These are phyloP conservation scores for Ellobius talpinus DNA, from an alignment of 2,113 vertebrate species.

Conservation along the genomic window DNA sequence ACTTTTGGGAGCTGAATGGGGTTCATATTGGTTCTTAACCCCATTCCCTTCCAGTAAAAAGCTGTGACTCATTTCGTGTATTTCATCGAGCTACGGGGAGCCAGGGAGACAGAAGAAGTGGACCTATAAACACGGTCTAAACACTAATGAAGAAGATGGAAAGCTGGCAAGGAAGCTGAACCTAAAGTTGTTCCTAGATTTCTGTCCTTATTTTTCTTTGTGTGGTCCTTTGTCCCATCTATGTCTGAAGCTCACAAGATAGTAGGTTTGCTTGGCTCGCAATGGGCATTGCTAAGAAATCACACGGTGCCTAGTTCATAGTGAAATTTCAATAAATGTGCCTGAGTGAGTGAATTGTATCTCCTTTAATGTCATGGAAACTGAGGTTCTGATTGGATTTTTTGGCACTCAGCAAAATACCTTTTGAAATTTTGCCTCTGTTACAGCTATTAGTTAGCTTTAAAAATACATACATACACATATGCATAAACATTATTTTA, in stretches of 20 bases:
- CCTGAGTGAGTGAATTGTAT: background rate
- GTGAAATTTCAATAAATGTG: background rate
- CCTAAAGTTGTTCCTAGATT: background rate
- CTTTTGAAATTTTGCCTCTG: background rate
- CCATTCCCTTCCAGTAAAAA: constrained; percentile 33
- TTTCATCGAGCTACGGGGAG: background rate
- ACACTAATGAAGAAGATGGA: background rate
- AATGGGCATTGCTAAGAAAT: background rate
- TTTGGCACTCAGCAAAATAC: background rate
- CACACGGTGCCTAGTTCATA: background rate
- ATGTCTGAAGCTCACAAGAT: background rate
- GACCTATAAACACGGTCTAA: background rate
- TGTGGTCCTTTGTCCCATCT: background rate
- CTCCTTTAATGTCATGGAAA: background rate
- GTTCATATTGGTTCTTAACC: constrained; percentile 40
- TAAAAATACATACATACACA: background rate
- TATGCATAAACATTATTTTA: no score
- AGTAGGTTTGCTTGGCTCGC: background rate
- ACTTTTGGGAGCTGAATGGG: background rate
- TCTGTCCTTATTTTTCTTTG: background rate
- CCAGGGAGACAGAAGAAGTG: background rate
- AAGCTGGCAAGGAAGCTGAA: background rate
- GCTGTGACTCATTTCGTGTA: background rate
- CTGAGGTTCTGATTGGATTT: background rate
- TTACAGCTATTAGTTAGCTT: background rate